Evolutionary conservation across 2,797 vertebrate species (phyloP), one percentile per base, ranked within the genome.

Genomic region (Sebastes miniatus): DNA sequence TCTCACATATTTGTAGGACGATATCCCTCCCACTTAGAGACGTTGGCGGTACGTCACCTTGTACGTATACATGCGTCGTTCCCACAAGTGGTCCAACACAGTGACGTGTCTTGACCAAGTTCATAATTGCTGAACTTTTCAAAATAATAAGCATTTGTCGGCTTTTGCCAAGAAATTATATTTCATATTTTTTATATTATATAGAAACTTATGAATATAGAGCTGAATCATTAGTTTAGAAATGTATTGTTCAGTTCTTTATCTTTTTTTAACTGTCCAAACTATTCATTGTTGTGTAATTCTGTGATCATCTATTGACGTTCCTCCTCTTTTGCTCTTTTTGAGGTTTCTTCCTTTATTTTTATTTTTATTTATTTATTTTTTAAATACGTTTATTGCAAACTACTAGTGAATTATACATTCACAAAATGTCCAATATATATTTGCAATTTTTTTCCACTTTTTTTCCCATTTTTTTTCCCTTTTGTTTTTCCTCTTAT

Each of bases 1-100:
- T 92, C 74, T 1, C 80, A 72, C 89, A 74, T 91, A 95, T 95
- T 95, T 95, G 94, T 95, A 94, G 88, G 88, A 87, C 82, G 84
- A 91, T 91, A 95, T 93, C 96, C 95, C 95, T 94, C 96, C 96
- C 95, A 95, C 93, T 95, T 88, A 79, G 77, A 90, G 82, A 96
- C 95, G 95, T 94, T 90, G 91, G 82, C 50, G 74, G 32, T 76
- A 90, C 96, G 96, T 96, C 96, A 96, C 88, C 80, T 76, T 89
- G 47, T 91, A 91, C 95, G 95, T 94, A 85, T 79, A 75, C 77
- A 36, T 39, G 63, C 59, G 64, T 84, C 67, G 56, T 76, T 81
- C 69, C 76, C 66, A 57, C 85, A 90, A 91, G 87, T 93, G 83
- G 78, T 85, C 84, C 85, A 64, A 63, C 36, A 77, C 84, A 78